Percentiles rank a stretch among this genome's conserved stretches.
Conservation (phyloP, 1,140 invertebrate species). For the Drosophila rhopaloa region DNA sequence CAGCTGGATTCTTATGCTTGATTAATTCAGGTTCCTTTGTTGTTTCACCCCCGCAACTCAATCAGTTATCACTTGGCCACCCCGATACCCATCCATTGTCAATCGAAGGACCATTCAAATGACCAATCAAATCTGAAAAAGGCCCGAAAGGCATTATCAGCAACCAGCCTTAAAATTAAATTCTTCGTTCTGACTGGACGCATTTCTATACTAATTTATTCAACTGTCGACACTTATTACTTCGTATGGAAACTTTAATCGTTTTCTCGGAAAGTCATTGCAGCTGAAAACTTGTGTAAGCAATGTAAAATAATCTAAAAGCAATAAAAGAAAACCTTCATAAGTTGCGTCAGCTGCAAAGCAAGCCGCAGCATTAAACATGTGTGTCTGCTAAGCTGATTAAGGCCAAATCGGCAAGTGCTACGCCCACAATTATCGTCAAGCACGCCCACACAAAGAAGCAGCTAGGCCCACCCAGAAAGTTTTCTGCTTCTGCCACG, state of each 20-base stretch:
- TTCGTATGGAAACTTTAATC: constrained; percentile 30
- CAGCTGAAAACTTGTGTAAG: constrained; percentile 51
- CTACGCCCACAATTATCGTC: too few relatives aligned
- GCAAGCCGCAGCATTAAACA: constrained; percentile 14
- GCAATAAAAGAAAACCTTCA: constrained; percentile 51
- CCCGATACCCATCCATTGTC: not conserved
- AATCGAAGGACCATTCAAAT: not conserved
- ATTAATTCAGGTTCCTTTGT: constrained; percentile 1
- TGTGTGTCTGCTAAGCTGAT: not conserved
- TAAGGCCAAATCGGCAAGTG: too few relatives aligned
- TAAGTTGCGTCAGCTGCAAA: constrained; percentile 51
- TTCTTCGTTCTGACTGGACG: not conserved
- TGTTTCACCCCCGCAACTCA: not conserved
- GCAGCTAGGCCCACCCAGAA: too few relatives aligned
- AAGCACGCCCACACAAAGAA: too few relatives aligned
- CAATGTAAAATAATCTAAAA: constrained; percentile 3
- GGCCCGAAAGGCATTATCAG: constrained; percentile 8
- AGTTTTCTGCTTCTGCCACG: too few relatives aligned
- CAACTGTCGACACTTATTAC: not conserved
- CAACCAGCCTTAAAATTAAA: constrained; percentile 1
- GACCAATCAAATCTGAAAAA: not conserved
- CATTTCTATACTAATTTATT: not conserved
- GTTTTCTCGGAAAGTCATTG: constrained; percentile 1
- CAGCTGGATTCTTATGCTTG: constrained; percentile 2
- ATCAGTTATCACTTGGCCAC: not conserved